phyloP scores from a whole-genome alignment of 2,888 invertebrate genomes.

The Acronicta leporina region DNA sequence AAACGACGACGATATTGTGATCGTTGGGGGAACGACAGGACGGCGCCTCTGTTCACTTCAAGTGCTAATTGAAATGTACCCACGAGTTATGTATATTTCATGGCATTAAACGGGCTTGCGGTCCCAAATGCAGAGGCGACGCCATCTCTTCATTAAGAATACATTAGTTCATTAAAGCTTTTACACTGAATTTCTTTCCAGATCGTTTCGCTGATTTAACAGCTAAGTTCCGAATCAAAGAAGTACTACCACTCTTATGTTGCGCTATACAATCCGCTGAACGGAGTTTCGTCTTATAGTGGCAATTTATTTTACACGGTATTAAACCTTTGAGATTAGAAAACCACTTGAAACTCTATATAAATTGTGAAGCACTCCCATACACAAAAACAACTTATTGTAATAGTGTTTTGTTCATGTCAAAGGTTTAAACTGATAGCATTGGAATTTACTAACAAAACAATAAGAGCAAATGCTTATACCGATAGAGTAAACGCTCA shows the following conservation, averaged over 20 bases:
- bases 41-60: conserved; percentile 57
- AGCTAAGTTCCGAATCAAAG: conserved; percentile 24
- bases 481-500: conserved; percentile 67
- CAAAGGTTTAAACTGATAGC: conserved; percentile 40
- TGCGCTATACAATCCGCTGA: conserved; percentile 13
- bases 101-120: conserved; percentile 67
- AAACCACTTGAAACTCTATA: conserved; percentile 22
- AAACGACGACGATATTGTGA: conserved; percentile 47
- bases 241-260: conserved; percentile 9
- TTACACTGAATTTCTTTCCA: conserved; percentile 52
- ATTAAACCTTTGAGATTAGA: conserved; percentile 1
- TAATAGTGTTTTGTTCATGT: neutral
- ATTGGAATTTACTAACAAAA: conserved; percentile 66
- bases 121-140: conserved; percentile 54
- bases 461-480: conserved; percentile 70
- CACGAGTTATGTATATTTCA: conserved; percentile 72
- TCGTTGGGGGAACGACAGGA: conserved; percentile 44
- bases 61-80: conserved; percentile 72
- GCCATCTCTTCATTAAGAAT: conserved; percentile 70
- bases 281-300: conserved; percentile 28
- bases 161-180: conserved; percentile 71
- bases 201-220: conserved; percentile 24
- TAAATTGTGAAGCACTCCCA: conserved; percentile 3
- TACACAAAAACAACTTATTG: conserved; percentile 14
- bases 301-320: conserved; percentile 16